These are phyloP conservation scores for Camponotus fellah DNA, from an alignment of 2,888 invertebrate species.

Conservation along the genomic window DNA sequence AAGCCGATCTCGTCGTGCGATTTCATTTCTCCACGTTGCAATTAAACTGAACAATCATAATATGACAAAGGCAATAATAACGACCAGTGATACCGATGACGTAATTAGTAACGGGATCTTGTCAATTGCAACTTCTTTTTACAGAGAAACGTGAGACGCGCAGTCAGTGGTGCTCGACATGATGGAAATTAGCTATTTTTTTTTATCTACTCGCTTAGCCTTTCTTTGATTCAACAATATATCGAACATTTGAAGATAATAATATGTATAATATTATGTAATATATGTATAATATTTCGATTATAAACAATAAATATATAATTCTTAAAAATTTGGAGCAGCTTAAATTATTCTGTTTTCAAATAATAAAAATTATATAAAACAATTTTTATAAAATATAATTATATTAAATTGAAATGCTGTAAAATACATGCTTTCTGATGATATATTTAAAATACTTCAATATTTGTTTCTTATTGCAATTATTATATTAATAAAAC, in stretches of 20 bases:
- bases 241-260: neutral
- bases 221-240: neutral
- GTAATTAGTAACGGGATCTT: conserved; percentile 44
- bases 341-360: neutral
- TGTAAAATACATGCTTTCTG: neutral
- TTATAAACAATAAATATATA: too few relatives aligned
- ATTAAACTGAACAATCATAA: conserved; percentile 42
- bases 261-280: too few relatives aligned
- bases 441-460: neutral
- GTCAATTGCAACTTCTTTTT: conserved; percentile 14
- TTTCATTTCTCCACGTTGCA: conserved; percentile 20
- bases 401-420: neutral
- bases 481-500: neutral
- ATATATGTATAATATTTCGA: neutral
- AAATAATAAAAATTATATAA: neutral
- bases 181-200: conserved; percentile 1
- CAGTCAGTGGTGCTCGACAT: neutral
- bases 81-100: conserved; percentile 20
- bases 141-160: conserved; percentile 19
- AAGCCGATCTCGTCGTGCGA: neutral
- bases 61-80: conserved; percentile 20
- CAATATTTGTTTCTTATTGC: neutral
- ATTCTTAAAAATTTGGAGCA: neutral
- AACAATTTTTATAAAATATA: neutral
- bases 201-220: neutral